Evolutionary conservation across 2,888 invertebrate genomes (phyloP), one percentile per base, ranked within the genome.

Genomic region (Tuta absoluta): DNA sequence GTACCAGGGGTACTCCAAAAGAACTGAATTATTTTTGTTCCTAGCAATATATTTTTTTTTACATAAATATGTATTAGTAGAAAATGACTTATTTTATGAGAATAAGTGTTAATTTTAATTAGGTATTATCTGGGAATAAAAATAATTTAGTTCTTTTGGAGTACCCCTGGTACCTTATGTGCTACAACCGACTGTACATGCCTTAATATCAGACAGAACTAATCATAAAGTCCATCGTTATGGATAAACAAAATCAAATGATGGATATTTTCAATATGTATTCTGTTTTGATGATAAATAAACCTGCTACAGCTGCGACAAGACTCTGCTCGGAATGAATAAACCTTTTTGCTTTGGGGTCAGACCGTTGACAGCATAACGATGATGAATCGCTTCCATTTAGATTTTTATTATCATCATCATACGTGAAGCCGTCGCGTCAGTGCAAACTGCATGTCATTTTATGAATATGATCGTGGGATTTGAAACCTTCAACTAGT

Each of bases 311-410:
- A 14, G 14, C 56, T 56, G 14, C 17, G 33, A 24, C 56, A 17
- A 10, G 49, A 49, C 56, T 53, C 65, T 49, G 60, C 68, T 65
- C 59, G 65, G 64, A 67, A 69, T 67, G 68, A 69, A 67, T 68
- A 68, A 67, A 65, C 65, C 64, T 62, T 70, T 69, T 70, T 66
- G 66, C 68, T 70, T 72, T 68, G 71, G 71, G 77, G 74, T 76
- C 77, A 75, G 53, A 63, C 67, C 67, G 73, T 71, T 74, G 76
- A 77, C 77, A 78, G 71, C 73, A 73, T 80, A 78, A 81, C 76
- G 75, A 82, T 78, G 77, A 84, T 81, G 75, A 79, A 83, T 80
- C 77, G 70, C 68, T 66, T 71, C 69, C 77, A 79, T 81, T 80
- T 76, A 77, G 79, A 78, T 79, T 81, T 80, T 77, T 79, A 79